Percentiles rank a stretch among this genome's conserved stretches.
These are phyloP conservation scores for Silvanus unidentatus DNA, from an alignment of 2,888 invertebrate genomes.

Conservation along the genomic window DNA sequence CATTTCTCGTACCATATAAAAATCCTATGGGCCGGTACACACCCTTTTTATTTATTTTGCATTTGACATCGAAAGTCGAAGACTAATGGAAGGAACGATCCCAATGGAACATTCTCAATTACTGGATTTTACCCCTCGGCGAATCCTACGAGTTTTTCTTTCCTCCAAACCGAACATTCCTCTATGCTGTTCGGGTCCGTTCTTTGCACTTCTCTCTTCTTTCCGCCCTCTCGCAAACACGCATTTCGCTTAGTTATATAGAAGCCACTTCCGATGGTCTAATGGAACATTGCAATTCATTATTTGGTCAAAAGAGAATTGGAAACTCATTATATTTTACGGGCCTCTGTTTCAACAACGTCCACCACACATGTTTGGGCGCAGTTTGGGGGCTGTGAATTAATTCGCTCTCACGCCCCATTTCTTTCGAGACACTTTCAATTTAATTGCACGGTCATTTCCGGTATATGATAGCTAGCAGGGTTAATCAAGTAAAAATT, in stretches of 20 bases:
- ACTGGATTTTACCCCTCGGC: slow-evolving; percentile 34
- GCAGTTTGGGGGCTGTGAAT: too few relatives aligned
- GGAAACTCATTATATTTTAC: slow-evolving; percentile 38
- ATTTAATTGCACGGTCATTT: too few relatives aligned
- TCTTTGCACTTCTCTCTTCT: too few relatives aligned
- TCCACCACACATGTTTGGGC: too few relatives aligned
- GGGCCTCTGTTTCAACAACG: too few relatives aligned
- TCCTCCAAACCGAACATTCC: neutral
- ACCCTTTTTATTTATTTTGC: slow-evolving; percentile 32
- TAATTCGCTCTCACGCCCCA: too few relatives aligned
- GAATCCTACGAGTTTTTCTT: slow-evolving; percentile 13
- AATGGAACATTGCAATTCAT: slow-evolving; percentile 30
- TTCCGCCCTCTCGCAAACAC: too few relatives aligned
- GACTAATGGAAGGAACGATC: slow-evolving; percentile 34
- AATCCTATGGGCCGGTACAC: slow-evolving; percentile 20
- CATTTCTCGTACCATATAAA: slow-evolving; percentile 17
- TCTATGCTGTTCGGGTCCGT: too few relatives aligned
- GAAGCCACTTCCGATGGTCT: slow-evolving; percentile 19
- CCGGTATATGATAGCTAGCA: too few relatives aligned
- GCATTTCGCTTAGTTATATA: slow-evolving; percentile 5
- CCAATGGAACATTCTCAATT: slow-evolving; percentile 35
- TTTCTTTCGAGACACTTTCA: too few relatives aligned
- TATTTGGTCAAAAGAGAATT: slow-evolving; percentile 28
- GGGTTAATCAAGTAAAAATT: too few relatives aligned
- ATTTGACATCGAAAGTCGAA: slow-evolving; percentile 31